Evolutionary conservation across 1,140 invertebrate species (phyloP), one percentile per base, ranked within the genome.

Genomic region (Bombus soroeensis): DNA sequence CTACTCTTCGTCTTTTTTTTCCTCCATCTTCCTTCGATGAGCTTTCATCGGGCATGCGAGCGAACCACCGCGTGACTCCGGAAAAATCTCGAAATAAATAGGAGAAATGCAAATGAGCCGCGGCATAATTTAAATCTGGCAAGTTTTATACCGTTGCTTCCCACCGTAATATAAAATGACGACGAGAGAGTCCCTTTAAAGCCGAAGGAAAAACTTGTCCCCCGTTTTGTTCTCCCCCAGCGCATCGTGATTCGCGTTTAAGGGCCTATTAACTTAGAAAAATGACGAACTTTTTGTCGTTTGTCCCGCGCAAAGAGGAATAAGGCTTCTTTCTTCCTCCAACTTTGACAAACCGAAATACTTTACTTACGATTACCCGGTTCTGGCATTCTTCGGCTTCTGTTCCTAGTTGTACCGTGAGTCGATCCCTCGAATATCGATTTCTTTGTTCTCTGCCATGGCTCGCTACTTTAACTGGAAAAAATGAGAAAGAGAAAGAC

Each of bases 61-160:
- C 37, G n/a, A 81, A 81, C 9, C 3, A 32, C 10, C 3, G 28
- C 39, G 9, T 3, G 34, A 71, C 4, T 34, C n/a, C 15, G 13
- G 1, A n/a, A 70, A 6, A 80, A 53, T 9, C 34, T 22, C 32
- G 41, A 53, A 22, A 70, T 6, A 80, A 68, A 25, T 15, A 34
- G 37, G 28, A 43, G 6, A 43, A 66, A 83, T 70, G 74, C 37
- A 83, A 83, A 83, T 41, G 39, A 68, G 62, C 2, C 62, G 10
- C 8, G 72, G 41, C 0, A 28, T 28, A 70, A 80, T 68, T 47
- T 28, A 68, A 18, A 37, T 22, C 13, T 43, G 28, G 22, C 10
- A 28, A 73, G 37, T 72, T 73, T 59, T 62, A 25, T 34, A 32
- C 22, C 10, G 53, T 22, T 10, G 53, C 22, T 73, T 43, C 28